A percentile compares a stretch with the other conserved stretches of the same genome.
phyloP scores from a whole-genome alignment of 2,113 vertebrate species.

The Podarcis muralis region DNA sequence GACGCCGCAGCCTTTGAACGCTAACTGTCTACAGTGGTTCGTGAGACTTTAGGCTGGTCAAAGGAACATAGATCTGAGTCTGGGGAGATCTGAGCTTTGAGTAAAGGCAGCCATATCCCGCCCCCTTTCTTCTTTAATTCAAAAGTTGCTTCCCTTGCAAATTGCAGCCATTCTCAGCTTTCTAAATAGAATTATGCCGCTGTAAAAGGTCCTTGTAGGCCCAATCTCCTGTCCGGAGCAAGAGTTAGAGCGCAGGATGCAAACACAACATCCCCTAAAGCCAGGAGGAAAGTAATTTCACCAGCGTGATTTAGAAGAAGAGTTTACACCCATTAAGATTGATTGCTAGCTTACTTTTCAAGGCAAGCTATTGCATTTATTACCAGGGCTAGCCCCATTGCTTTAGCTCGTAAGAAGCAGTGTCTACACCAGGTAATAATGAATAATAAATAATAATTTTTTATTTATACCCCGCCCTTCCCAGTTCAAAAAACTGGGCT shows the following conservation, averaged over 20 bases:
- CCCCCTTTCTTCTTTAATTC: conserved; percentile 34
- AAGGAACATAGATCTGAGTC: conserved; percentile 50
- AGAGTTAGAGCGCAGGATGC: no score
- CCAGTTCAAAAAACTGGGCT: no score
- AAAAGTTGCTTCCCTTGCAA: conserved; percentile 43
- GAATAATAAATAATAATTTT: no score
- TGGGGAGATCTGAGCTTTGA: conserved; percentile 34
- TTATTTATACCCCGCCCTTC: no score
- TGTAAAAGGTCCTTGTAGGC: background rate
- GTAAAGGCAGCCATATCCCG: conserved; percentile 4
- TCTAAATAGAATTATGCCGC: background rate
- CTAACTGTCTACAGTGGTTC: conserved; percentile 35
- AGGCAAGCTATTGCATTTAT: background rate
- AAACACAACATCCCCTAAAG: background rate
- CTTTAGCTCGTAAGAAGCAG: background rate
- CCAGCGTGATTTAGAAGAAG: background rate
- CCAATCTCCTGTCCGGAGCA: background rate
- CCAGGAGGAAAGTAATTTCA: background rate
- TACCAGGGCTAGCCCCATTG: no score
- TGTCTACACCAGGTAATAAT: no score
- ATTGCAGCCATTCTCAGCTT: background rate
- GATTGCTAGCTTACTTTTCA: background rate
- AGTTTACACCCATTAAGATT: background rate
- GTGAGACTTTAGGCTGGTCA: conserved; percentile 49
- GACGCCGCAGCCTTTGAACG: conserved; percentile 41